Percentiles rank a stretch among this genome's conserved stretches.
These are phyloP conservation scores for Campylomormyrus numenius DNA, from an alignment of 2,113 vertebrate genomes.

Conservation along the genomic window DNA sequence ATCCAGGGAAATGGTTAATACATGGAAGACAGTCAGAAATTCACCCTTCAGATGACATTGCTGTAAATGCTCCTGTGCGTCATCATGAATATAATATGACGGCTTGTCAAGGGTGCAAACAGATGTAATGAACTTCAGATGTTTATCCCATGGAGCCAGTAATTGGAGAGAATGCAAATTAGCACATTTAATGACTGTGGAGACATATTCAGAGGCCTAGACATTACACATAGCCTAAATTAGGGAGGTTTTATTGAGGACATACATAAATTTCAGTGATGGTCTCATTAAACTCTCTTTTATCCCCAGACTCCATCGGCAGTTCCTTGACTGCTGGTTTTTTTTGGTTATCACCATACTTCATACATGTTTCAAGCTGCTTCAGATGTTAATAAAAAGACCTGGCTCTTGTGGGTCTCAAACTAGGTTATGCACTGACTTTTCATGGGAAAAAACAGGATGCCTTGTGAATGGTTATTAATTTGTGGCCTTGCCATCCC, in stretches of 20 bases:
- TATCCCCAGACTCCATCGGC: background rate
- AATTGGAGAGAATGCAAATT: background rate
- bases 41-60: background rate
- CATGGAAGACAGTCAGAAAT: background rate
- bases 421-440: background rate
- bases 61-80: background rate
- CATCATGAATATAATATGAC: background rate
- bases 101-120: background rate
- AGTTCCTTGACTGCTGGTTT: background rate
- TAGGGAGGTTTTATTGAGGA: background rate
- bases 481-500: background rate
- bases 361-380: background rate
- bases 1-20: background rate
- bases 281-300: background rate
- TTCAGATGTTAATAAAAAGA: background rate
- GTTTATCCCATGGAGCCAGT: background rate
- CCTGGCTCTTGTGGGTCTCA: background rate
- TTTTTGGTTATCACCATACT: background rate
- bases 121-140: background rate
- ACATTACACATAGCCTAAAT: background rate
- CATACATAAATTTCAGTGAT: background rate
- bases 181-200: background rate
- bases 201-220: background rate
- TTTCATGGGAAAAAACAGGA: background rate
- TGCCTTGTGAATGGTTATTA: background rate